These are phyloP conservation scores for Folsomia manolachei DNA, from an alignment of 2,888 invertebrate genomes.

Conservation along the genomic window DNA sequence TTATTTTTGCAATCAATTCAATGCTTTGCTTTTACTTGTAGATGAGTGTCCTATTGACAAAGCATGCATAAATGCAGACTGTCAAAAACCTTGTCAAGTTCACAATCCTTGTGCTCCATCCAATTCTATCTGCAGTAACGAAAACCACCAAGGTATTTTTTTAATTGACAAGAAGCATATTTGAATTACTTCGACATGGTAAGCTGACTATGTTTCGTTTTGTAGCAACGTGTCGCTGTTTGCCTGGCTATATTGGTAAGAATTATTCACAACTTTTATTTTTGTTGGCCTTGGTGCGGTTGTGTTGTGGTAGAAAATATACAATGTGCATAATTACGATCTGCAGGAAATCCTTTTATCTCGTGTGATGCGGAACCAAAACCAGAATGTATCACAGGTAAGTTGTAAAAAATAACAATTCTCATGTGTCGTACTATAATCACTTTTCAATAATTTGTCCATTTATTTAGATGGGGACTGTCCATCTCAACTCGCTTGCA, in stretches of 20 bases:
- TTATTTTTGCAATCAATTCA: not conserved
- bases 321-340: not conserved
- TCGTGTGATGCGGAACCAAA: constrained; percentile 53
- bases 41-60: constrained; percentile 54
- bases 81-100: constrained; percentile 53
- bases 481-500: constrained; percentile 73
- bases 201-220: not conserved
- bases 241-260: constrained; percentile 50
- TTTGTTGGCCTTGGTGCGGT: too few species aligned
- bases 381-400: constrained; percentile 67
- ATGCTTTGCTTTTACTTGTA: constrained; percentile 50
- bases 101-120: constrained; percentile 52
- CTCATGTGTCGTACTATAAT: not conserved
- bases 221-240: constrained; percentile 52
- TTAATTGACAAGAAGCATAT: too few species aligned
- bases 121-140: constrained; percentile 53
- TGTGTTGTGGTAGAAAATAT: too few species aligned
- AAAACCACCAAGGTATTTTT: constrained; percentile 50
- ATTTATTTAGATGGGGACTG: constrained; percentile 74
- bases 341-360: constrained; percentile 43
- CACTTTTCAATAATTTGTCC: not conserved
- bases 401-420: constrained; percentile 52
- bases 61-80: constrained; percentile 53
- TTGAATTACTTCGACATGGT: too few species aligned
- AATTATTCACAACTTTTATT: too few species aligned